Evolutionary conservation across 2,888 invertebrate species (phyloP), one percentile per base, ranked within the genome.

Genomic region (Hetaerina titia): DNA sequence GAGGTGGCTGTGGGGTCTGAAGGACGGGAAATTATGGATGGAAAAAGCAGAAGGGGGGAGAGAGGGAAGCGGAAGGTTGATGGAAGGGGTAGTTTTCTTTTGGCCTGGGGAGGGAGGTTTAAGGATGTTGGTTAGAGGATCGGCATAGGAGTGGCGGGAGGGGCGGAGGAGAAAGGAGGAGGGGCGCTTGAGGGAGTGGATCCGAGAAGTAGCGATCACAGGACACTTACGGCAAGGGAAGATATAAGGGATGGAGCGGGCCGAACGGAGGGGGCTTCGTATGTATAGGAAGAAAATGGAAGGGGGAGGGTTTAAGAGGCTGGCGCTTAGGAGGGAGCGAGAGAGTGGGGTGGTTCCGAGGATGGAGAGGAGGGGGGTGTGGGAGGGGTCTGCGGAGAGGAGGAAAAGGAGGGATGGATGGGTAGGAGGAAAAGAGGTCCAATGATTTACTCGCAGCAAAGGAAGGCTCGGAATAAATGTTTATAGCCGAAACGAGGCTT

Each of bases 401-500:
- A 90, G 58, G n/a, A 69, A 60, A 25, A 25, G 90, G 64, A 64
- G 90, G 90, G 63, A 63, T 31, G 90, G 90, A 63, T 90, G 90
- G 90, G 17, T 45, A 69, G 69, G 69, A n/a, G 63, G 64, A n/a
- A 57, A 69, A 74, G 69, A 92, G 69, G 92, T 92, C 92, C 56
- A 92, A 92, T 92, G 92, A 92, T 92, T 92, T 92, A 92, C 92
- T 92, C 92, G 92, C 64, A 64, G 92, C 92, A 74, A 92, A 92
- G 92, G 92, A 92, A 92, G 92, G 69, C 92, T 92, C 92, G 92
- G 92, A 92, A 92, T 92, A 92, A 92, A 92, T 92, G 92, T 92
- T 92, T 74, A 74, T 92, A 92, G 92, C 92, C 92, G 92, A 92
- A 92, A 92, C 92, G 92, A 92, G 92, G 92, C 92, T 92, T 92